Conservation (phyloP, 2,888 invertebrate species). For the Petrolisthes manimaculis region DNA sequence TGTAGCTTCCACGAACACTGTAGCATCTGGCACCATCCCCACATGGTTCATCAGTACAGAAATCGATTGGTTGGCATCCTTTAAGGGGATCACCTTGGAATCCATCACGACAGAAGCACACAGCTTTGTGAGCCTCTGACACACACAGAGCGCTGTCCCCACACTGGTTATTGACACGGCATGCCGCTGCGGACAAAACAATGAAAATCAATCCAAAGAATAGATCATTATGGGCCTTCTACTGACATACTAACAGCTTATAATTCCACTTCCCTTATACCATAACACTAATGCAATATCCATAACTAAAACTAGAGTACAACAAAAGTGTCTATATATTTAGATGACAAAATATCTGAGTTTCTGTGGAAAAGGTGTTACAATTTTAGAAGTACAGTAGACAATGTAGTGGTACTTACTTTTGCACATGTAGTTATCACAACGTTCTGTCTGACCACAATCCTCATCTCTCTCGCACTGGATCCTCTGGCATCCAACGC, state of each 20-base stretch:
- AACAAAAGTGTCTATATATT: no score
- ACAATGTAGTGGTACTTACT: conserved; percentile 52
- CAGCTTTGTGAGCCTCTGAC: conserved; percentile 83
- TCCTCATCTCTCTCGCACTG: conserved; percentile 81
- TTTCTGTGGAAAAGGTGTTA: no score
- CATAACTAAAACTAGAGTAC: no score
- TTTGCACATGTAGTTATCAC: conserved; percentile 83
- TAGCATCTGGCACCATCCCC: conserved; percentile 84
- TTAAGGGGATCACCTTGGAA: conserved; percentile 81
- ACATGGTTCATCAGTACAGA: conserved; percentile 83
- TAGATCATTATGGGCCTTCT: not conserved
- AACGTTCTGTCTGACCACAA: conserved; percentile 86
- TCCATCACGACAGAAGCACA: conserved; percentile 88
- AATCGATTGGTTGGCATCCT: conserved; percentile 82
- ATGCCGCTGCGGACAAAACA: conserved; percentile 77
- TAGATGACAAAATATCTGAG: no score
- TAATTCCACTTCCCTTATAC: not conserved
- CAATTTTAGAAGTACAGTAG: not conserved
- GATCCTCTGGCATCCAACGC: conserved; percentile 83
- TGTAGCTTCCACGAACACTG: conserved; percentile 83
- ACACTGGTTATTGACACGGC: conserved; percentile 85
- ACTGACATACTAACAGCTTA: not conserved
- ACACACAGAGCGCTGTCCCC: conserved; percentile 88
- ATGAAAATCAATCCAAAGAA: not conserved
- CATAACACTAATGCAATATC: not conserved